These are phyloP conservation scores for Pectinophora gossypiella DNA, from an alignment of 1,140 invertebrate species.

Conservation along the genomic window DNA sequence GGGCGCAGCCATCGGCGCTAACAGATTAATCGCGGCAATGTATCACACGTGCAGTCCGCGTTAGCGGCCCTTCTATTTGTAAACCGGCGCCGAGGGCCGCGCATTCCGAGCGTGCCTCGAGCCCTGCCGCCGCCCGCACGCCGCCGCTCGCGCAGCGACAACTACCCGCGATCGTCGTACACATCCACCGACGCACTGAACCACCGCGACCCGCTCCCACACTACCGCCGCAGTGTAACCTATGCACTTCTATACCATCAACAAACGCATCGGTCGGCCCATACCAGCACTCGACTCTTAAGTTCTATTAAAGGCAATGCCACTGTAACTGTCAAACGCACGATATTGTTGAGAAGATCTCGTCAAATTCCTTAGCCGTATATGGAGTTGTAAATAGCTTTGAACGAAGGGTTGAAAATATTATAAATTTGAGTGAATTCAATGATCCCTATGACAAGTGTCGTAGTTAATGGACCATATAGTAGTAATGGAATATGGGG, in stretches of 20 bases:
- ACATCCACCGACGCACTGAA: not conserved
- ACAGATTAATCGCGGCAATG: constrained; percentile 64
- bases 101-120: constrained; percentile 65
- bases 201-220: not conserved
- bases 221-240: constrained; percentile 38
- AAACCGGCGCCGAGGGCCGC: constrained; percentile 69
- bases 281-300: constrained; percentile 23
- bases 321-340: constrained; percentile 49
- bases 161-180: constrained; percentile 11
- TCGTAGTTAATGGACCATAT: not conserved
- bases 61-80: constrained; percentile 72
- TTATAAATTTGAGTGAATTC: constrained; percentile 7
- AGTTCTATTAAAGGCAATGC: constrained; percentile 48
- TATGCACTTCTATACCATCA: not conserved
- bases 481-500: no score
- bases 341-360: constrained; percentile 47
- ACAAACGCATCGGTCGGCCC: not conserved
- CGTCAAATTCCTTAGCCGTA: constrained; percentile 38
- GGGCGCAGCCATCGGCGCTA: constrained; percentile 50
- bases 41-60: constrained; percentile 65
- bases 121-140: constrained; percentile 43
- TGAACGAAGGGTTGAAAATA: constrained; percentile 7
- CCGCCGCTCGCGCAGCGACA: constrained; percentile 17
- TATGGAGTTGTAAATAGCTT: constrained; percentile 26
- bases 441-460: not conserved